A percentile compares a stretch with the other conserved stretches of the same genome.
These are phyloP conservation scores for Azemiops feae DNA, from an alignment of 2,113 vertebrate genomes.

Conservation along the genomic window DNA sequence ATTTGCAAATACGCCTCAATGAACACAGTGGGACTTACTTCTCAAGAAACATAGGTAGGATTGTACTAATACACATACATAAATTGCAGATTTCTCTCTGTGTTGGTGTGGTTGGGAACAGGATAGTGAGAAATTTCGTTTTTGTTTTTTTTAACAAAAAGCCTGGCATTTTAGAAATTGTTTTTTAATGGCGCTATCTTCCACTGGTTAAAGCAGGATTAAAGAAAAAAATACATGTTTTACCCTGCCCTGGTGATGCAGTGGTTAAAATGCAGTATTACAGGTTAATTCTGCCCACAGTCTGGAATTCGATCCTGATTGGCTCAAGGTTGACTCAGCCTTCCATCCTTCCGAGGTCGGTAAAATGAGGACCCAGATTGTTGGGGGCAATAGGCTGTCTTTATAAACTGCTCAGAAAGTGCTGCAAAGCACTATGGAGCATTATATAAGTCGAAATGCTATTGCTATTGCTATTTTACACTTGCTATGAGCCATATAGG, in stretches of 20 bases:
- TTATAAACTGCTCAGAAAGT: neutral
- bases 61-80: neutral
- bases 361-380: too few species aligned
- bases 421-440: neutral
- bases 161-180: constrained; percentile 42
- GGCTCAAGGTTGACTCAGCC: too few species aligned
- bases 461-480: neutral
- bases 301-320: too few species aligned
- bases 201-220: constrained; percentile 59
- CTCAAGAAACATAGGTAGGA: constrained; percentile 1
- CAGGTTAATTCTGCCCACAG: too few species aligned
- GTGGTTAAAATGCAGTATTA: neutral
- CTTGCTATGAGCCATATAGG: constrained; percentile 23
- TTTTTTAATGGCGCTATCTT: constrained; percentile 63
- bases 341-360: too few species aligned
- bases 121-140: constrained; percentile 59
- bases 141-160: neutral
- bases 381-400: too few species aligned
- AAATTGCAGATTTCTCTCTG: constrained; percentile 62
- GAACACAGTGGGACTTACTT: neutral
- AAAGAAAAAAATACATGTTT: constrained; percentile 11
- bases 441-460: neutral
- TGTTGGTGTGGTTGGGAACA: constrained; percentile 73
- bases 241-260: neutral
- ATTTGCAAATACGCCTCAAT: neutral